Percentiles rank a stretch among this genome's conserved stretches.
phyloP scores from a whole-genome alignment of 2,113 vertebrate genomes.

The Actenoides lindsayi region DNA sequence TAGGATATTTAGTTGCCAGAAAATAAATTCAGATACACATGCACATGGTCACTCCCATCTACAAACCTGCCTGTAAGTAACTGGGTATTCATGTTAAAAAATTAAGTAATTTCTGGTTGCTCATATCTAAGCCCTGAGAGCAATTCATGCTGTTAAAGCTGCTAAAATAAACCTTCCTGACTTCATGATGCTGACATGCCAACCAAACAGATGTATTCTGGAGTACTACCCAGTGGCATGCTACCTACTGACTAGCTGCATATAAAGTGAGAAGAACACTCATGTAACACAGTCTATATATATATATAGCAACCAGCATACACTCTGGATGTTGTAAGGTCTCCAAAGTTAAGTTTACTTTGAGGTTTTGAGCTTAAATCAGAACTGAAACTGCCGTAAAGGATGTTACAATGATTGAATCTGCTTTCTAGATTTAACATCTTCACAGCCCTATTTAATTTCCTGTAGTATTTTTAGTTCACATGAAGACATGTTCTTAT shows the following conservation, averaged over 20 bases:
- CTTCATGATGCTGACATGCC: background rate
- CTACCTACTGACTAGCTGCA: conserved; percentile 6
- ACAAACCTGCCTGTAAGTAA: background rate
- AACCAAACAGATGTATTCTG: background rate
- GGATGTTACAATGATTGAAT: conserved; percentile 46
- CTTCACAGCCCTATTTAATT: conserved; percentile 56
- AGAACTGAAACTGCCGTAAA: background rate
- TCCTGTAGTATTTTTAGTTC: conserved; percentile 64
- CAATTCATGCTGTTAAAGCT: background rate
- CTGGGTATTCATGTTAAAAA: background rate
- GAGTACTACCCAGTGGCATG: conserved; percentile 18
- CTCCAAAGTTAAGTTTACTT: conserved; percentile 48
- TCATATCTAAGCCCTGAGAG: background rate
- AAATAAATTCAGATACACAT: background rate
- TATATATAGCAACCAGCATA: background rate
- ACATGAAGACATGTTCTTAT: conserved; percentile 51
- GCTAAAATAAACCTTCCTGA: conserved; percentile 19
- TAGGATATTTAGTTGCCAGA: background rate
- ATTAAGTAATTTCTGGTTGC: background rate
- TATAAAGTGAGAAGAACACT: conserved; percentile 11
- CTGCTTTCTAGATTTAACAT: conserved; percentile 46
- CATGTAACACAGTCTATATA: conserved; percentile 7
- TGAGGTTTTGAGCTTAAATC: conserved; percentile 46
- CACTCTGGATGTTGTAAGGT: background rate
- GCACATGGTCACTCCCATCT: background rate